Evolutionary conservation across 2,888 invertebrate species (phyloP), one percentile per base, ranked within the genome.

Genomic region (Ephialtes manifestator): DNA sequence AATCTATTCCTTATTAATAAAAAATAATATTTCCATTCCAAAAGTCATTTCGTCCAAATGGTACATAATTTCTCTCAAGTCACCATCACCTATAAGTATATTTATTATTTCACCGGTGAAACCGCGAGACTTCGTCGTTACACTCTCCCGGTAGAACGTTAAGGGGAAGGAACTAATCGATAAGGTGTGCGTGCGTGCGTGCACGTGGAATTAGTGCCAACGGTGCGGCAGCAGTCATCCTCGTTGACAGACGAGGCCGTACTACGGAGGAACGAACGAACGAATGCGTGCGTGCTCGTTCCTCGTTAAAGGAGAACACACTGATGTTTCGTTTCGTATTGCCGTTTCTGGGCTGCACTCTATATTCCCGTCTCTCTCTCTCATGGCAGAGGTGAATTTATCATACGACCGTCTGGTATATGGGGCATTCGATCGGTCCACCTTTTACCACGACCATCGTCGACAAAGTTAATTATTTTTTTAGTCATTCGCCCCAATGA

Each of bases 171-270:
- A 74, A 63, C 75, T 85, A 75, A 83, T 85, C 85, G 85, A 85
- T 85, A 81, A 76, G 60, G 51, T 79, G 74, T 75, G 79, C 72
- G 75, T 84, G 83, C 46, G 76, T 84, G 80, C 78, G 82, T 82
- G 74, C 76, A 85, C 75, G 83, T 80, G 77, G 67, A 80, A 83
- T 79, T 80, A 76, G 79, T 84, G 79, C 63, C 65, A 76, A 39
- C 70, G 71, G 35, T 76, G 60, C 60, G 74, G 24, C 68, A 28
- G 39, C 78, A 43, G 24, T 74, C 78, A 67, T 80, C 68, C 39
- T 20, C 63, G 76, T 55, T 80, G 84, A 84, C 71, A 76, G 76
- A 84, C 71, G 80, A 72, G 84, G 76, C 84, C 80, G 80, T 75
- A 60, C 46, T 74, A 60, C 72, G 53, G 48, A 28, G 55, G 18